These are phyloP conservation scores for Callosobruchus maculatus DNA, from an alignment of 2,888 invertebrate species.

Conservation along the genomic window DNA sequence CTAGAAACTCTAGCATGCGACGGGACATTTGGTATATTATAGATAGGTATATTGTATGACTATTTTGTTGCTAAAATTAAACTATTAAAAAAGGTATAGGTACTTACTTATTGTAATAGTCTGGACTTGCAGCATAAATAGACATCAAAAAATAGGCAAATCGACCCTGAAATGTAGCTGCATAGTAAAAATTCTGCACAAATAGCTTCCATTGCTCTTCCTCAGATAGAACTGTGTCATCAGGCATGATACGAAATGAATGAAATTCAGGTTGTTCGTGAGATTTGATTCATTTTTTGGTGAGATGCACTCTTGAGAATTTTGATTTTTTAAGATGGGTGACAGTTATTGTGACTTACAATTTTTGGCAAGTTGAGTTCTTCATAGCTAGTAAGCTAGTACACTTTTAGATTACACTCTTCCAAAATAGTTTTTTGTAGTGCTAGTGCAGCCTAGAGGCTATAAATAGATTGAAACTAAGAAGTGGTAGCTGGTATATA, in stretches of 20 bases:
- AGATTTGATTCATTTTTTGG: background rate
- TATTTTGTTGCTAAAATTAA: too few species aligned
- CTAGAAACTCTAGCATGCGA: too few species aligned
- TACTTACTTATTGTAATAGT: conserved; percentile 30
- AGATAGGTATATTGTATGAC: too few species aligned
- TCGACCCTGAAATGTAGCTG: conserved; percentile 38
- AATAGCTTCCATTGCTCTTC: conserved; percentile 11
- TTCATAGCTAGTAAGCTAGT: too few species aligned
- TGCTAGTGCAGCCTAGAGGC: too few species aligned
- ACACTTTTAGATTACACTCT: too few species aligned
- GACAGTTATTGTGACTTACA: background rate
- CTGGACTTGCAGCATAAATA: conserved; percentile 37
- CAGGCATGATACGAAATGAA: background rate
- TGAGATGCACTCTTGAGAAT: background rate
- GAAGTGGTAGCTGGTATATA: too few species aligned
- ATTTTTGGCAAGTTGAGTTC: background rate
- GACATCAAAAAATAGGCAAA: conserved; percentile 43
- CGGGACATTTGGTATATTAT: too few species aligned
- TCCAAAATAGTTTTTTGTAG: too few species aligned
- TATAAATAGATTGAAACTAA: too few species aligned
- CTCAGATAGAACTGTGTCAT: background rate
- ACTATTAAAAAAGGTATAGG: background rate
- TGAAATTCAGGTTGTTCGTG: background rate
- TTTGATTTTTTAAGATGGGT: background rate
- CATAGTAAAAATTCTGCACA: conserved; percentile 19